phyloP scores from a whole-genome alignment of 2,113 vertebrate species.

The Prolemur simus region DNA sequence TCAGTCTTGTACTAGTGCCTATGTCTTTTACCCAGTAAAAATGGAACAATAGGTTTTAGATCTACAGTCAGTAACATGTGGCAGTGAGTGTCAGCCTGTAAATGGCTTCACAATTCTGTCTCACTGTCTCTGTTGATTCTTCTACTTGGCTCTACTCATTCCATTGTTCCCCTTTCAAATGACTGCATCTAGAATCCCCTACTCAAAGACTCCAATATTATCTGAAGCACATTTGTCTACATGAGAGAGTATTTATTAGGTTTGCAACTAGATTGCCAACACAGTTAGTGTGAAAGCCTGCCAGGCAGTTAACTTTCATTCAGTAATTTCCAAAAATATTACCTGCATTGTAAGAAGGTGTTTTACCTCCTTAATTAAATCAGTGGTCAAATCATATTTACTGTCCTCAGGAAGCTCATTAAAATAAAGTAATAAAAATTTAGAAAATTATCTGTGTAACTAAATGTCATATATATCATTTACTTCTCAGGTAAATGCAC shows the following conservation, averaged over 20 bases:
- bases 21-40: not conserved
- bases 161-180: constrained; percentile 53
- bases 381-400: constrained; percentile 56
- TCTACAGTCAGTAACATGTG: not conserved
- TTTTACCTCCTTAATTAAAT: constrained; percentile 60
- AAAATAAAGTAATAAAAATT: constrained; percentile 53
- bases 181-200: constrained; percentile 32
- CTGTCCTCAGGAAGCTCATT: constrained; percentile 33
- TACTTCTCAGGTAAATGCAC: not conserved
- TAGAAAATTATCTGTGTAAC: constrained; percentile 39
- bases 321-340: constrained; percentile 61
- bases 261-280: constrained; percentile 55
- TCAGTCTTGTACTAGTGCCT: not conserved
- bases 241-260: constrained; percentile 68
- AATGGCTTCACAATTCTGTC: constrained; percentile 39
- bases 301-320: constrained; percentile 69
- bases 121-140: constrained; percentile 49
- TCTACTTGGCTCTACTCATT: constrained; percentile 40
- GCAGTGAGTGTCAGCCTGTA: not conserved
- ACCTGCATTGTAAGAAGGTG: constrained; percentile 13
- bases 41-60: constrained; percentile 6
- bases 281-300: constrained; percentile 54
- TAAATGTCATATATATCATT: constrained; percentile 4
- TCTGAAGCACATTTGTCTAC: constrained; percentile 60
- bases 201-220: constrained; percentile 65